Evolutionary conservation across 2,797 vertebrate species (phyloP), one percentile per base, ranked within the genome.

Genomic region (Buceros bicornis): DNA sequence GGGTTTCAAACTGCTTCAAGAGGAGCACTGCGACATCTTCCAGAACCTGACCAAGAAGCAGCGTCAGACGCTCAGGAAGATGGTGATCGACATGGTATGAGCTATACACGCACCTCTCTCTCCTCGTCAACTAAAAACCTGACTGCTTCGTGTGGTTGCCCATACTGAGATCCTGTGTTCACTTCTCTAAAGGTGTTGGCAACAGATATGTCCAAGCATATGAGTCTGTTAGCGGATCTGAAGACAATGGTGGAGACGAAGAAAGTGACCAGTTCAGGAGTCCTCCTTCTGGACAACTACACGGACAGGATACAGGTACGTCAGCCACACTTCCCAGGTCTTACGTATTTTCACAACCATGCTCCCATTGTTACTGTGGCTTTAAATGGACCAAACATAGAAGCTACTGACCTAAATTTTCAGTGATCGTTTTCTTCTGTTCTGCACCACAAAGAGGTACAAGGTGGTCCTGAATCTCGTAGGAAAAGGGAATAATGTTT

Each of bases 231-330:
- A 93, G 99, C 99, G 20, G 98, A 99, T 96, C 98, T 99, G 89
- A 99, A 99, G 98, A 99, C 99, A 0, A 99, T 99, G 99, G 99
- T 99, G 73, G 99, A 99, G 95, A 99, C 99, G 1, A 99, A 99
- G 98, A 99, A 99, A 93, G 99, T 99, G 90, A 99, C 99, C 31
- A 99, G 99, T 89, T 99, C 99, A 3, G 99, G 99, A 11, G 99
- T 99, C 26, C 98, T 99, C 62, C 98, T 99, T 82, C 97, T 99
- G 89, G 99, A 99, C 97, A 99, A 99, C 97, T 99, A 99, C 96
- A 99, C 99, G 0, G 99, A 99, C 94, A 98, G 99, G 60, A 99
- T 99, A 98, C 99, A 99, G 99, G 99, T 99, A 96, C 28, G 81
- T 72, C 37, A 15, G 48, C 19, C 31, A 8, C 2, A 13, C 7